Base-by-base conservation (phyloP, 2,113 vertebrate genomes). In the Xiphophorus hellerii region DNA sequence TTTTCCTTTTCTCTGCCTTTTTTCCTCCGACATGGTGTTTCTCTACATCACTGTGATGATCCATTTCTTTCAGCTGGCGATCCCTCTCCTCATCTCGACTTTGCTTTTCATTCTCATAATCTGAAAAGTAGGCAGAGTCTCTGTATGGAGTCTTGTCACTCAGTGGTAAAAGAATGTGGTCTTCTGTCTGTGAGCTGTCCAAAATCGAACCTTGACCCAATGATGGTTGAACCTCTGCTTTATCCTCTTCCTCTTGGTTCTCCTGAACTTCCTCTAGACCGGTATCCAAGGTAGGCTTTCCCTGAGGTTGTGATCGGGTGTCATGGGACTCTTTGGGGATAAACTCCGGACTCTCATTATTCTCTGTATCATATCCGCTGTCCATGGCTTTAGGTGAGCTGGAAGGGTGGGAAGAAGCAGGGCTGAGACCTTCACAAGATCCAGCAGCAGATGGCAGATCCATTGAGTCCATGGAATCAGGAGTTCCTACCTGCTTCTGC, bases 341-440 rank as follows among this genome's bases (percentile, higher is more conserved):
- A 17, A 99, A 97, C 91, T 98, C 97, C 0, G 98, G 98, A 44
- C 97, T 98, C 84, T 98, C 97, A 0, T 98, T 96, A 75, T 99
- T 99, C 87, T 99, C 97, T 0, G 98, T 99, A 90, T 99, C 97
- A 0, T 99, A 99, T 71, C 98, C 98, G 0, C 98, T 99, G 93
- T 99, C 98, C 29, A 95, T 89, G 12, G 97, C 96, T 31, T 94
- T 96, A 29, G 96, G 95, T 48, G 97, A 98, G 73, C 93, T 94
- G 0, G 94, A 86, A 0, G 95, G 88, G 0, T 85, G 62, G 3
- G 94, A 95, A 12, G 88, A 80, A 0, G 88, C 90, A 0, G 93
- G 94, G 14, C 95, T 96, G 84, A 95, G 94, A 10, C 91, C 94
- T 63, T 96, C 96, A 42, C 93, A 94, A 63, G 94, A 94, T 28